A percentile compares a stretch with the other conserved stretches of the same genome.
These are phyloP conservation scores for Propithecus deckenii DNA, from an alignment of 2,797 vertebrate genomes.

Conservation along the genomic window DNA sequence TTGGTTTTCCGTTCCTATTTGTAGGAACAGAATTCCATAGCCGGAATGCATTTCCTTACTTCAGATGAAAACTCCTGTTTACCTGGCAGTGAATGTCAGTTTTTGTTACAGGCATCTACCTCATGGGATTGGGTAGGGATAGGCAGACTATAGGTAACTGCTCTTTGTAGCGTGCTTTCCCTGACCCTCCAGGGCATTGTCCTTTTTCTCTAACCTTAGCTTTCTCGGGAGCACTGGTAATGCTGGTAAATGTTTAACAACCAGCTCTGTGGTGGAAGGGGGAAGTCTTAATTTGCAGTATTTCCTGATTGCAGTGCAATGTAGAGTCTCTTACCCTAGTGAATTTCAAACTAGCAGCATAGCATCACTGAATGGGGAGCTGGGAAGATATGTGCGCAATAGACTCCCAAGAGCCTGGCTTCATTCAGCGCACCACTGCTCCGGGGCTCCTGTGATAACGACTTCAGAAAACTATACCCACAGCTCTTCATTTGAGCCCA, in stretches of 20 bases:
- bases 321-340: neutral
- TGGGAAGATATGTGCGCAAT: neutral
- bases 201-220: neutral
- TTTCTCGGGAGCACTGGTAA: neutral
- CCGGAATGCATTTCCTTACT: conserved; percentile 45
- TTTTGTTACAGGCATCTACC: neutral
- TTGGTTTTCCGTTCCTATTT: conserved; percentile 15
- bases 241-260: conserved; percentile 60
- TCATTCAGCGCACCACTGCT: neutral
- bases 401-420: neutral
- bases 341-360: neutral
- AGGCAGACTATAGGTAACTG: neutral
- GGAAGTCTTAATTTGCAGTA: neutral
- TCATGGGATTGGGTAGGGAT: neutral
- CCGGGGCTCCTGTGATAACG: neutral
- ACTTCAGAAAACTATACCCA: neutral
- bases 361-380: neutral
- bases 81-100: neutral
- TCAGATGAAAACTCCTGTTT: conserved; percentile 15
- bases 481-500: neutral
- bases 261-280: neutral
- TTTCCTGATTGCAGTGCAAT: neutral
- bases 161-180: neutral
- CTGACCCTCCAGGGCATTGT: neutral
- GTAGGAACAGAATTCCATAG: neutral